Conservation (phyloP, 2,797 vertebrate genomes). For the Varecia variegata region DNA sequence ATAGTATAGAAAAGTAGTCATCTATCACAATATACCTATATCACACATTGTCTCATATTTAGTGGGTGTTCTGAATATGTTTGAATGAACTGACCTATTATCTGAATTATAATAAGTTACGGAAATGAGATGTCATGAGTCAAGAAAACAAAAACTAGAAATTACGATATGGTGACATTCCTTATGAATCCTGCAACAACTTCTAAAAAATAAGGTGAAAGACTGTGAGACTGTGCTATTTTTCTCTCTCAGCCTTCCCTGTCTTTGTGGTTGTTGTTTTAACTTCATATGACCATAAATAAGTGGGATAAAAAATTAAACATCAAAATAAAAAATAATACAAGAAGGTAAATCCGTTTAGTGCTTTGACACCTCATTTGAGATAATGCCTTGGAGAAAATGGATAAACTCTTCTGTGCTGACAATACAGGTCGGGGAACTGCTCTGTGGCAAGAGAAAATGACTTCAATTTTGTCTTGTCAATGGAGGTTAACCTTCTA, state of each 20-base stretch:
- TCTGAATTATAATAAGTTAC: neutral
- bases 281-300: slow-evolving; percentile 66
- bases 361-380: slow-evolving; percentile 65
- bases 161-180: neutral
- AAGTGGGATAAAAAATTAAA: slow-evolving; percentile 71
- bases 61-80: neutral
- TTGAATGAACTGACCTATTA: neutral
- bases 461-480: slow-evolving; percentile 75
- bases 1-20: neutral
- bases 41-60: neutral
- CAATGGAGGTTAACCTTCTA: slow-evolving; percentile 71
- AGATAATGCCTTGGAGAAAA: slow-evolving; percentile 74
- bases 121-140: neutral
- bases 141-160: slow-evolving; percentile 44
- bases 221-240: neutral
- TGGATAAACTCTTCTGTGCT: slow-evolving; percentile 73
- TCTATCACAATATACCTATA: neutral
- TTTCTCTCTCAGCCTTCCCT: neutral
- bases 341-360: slow-evolving; percentile 61
- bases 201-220: neutral
- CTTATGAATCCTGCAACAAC: neutral
- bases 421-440: slow-evolving; percentile 71
- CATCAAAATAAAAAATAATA: slow-evolving; percentile 74
- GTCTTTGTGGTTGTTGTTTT: slow-evolving; percentile 31
- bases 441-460: slow-evolving; percentile 71